Percentiles rank a stretch among this genome's conserved stretches.
phyloP scores from a whole-genome alignment of 2,888 invertebrate species.

The Gryllus longicercus region DNA sequence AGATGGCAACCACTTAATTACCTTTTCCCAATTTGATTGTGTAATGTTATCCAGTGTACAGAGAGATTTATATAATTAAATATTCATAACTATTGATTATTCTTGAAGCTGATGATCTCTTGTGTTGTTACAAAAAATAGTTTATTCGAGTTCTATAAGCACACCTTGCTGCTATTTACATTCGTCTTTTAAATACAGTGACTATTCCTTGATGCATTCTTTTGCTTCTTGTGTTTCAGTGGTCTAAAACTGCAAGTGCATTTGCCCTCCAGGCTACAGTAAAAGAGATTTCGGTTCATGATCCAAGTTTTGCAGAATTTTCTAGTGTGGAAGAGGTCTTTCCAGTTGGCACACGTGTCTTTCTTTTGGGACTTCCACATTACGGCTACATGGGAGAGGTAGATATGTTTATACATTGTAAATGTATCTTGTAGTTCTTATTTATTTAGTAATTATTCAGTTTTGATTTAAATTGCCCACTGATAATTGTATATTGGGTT shows the following conservation, averaged over 20 bases:
- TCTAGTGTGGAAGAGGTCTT: conserved; percentile 62
- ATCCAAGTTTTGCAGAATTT: conserved; percentile 47
- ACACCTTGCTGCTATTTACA: no score
- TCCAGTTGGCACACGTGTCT: conserved; percentile 63
- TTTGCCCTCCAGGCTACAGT: conserved; percentile 71
- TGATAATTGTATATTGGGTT: not conserved
- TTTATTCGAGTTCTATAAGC: no score
- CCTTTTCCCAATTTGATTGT: no score
- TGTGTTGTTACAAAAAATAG: no score
- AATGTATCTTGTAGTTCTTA: not conserved
- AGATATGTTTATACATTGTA: conserved; percentile 36
- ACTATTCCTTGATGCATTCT: no score
- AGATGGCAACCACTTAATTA: no score
- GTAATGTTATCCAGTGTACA: no score
- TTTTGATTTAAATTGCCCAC: not conserved
- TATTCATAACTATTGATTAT: no score
- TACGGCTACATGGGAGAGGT: conserved; percentile 80
- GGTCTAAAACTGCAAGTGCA: conserved; percentile 59
- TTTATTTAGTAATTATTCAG: not conserved
- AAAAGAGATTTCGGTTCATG: conserved; percentile 51
- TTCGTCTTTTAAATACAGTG: no score
- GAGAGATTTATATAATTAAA: no score
- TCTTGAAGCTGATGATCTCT: no score
- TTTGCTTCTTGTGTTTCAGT: conserved; percentile 48
- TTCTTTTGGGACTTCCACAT: conserved; percentile 73